These are phyloP conservation scores for Hyalella azteca DNA, from an alignment of 2,888 invertebrate genomes.

Conservation along the genomic window DNA sequence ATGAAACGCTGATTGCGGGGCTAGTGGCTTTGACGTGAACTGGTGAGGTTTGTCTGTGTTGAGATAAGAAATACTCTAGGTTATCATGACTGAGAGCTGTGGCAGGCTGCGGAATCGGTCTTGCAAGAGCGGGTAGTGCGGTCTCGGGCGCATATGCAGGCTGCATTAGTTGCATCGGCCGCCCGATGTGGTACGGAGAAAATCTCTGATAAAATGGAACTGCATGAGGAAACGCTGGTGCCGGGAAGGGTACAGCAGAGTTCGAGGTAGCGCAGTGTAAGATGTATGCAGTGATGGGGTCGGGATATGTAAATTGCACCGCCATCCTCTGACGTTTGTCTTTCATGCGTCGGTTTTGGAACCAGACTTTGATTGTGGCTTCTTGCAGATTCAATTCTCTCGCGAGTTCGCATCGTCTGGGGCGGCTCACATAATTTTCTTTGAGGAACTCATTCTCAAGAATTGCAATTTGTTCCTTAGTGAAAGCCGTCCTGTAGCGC, in stretches of 20 bases:
- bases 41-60: not conserved
- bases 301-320: conserved; percentile 47
- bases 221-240: not conserved
- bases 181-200: conserved; percentile 4
- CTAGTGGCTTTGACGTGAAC: not conserved
- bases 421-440: conserved; percentile 58
- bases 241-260: conserved; percentile 39
- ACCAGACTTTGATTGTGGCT: conserved; percentile 59
- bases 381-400: conserved; percentile 54
- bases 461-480: conserved; percentile 51
- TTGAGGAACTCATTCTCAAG: conserved; percentile 56
- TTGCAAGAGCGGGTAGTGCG: not conserved
- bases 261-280: conserved; percentile 43
- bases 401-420: conserved; percentile 56
- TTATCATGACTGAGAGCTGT: not conserved
- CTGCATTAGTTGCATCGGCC: not conserved
- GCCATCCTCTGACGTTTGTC: conserved; percentile 56
- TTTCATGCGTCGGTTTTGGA: conserved; percentile 59
- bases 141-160: not conserved
- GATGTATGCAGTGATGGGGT: conserved; percentile 46
- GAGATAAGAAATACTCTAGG: not conserved
- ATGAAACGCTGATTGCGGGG: not conserved
- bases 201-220: conserved; percentile 28
- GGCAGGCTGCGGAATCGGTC: not conserved
- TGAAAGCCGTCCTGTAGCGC: conserved; percentile 58